Evolutionary conservation across 2,888 invertebrate genomes (phyloP), one percentile per base, ranked within the genome.

Genomic region (Phyllotreta striolata): DNA sequence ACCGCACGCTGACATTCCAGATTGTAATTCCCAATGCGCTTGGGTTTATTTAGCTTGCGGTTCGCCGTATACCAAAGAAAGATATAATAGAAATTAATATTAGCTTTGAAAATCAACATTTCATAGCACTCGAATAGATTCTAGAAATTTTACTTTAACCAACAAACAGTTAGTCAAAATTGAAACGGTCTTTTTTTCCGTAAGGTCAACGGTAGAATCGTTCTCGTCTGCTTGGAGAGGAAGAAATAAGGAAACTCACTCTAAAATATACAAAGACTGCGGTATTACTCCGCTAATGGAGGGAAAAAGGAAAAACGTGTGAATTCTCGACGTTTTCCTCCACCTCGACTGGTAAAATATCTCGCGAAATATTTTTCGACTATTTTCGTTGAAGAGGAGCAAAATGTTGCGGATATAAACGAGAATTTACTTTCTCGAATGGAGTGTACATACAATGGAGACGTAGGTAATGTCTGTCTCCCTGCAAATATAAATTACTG

Each of bases 231-330:
- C 24, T 46, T 12, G 44, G 69, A 66, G 66, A 72, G 74, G 72
- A 76, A 74, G 74, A 74, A 76, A 75, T 75, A 75, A 74, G 74
- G 74, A 74, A 74, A 73, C 73, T 72, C 72, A 68, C 66, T 68
- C 65, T 70, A 74, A 72, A 72, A 76, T 74, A 73, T 69, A 70
- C 73, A 70, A 65, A 70, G 62, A 58, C 72, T 69, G 69, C 66
- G 66, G 72, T 64, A 72, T 70, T 71, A 69, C 70, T 71, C 63
- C 68, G 65, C 74, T 75, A 75, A 75, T 75, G 74, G 73, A 74
- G 72, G 72, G 68, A 72, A 72, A 60, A 73, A 72, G 73, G 74
- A 73, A 74, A 74, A 72, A 69, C 73, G 73, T 73, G 74, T 72
- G 73, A 75, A 74, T 74, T 71, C 69, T 69, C 62, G 46, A 52